Evolutionary conservation across 2,888 invertebrate genomes (phyloP), one percentile per base, ranked within the genome.

Genomic region (Theodoxus fluviatilis): DNA sequence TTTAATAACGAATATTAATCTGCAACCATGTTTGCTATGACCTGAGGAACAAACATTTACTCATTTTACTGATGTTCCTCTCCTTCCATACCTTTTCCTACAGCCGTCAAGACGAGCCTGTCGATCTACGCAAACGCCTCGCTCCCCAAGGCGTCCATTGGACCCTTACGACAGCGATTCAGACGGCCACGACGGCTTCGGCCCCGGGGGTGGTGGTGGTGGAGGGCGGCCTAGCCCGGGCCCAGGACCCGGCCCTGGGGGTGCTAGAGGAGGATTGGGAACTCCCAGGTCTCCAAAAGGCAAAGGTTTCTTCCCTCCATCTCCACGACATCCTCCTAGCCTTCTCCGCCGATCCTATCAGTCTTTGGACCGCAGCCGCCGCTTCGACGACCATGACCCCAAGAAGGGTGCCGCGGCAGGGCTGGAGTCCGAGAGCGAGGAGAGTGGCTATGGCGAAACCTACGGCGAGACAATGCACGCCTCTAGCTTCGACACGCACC

Each of bases 371-470:
- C 71, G 68, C 9, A 63, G 65, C 2, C 70, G 71, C 18, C 72
- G 71, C 65, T 69, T 72, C 57, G 72, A 72, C 57, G 72, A 72
- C 0, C 72, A 74, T 22, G 72, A 72, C 35, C 61, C 73, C 37
- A 74, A 73, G 70, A 81, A 81, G 67, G 78, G 79, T 68, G 75
- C 76, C 22, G 74, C 77, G 61, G 81, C 79, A 37, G 77, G 74
- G 49, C 71, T 81, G 59, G 82, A 81, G 68, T 83, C 82, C 0
- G 83, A 83, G 65, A 83, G 82, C 68, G 83, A 83, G 71, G 83
- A 83, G 71, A 83, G 83, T 49, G 83, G 83, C 22, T 83, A 83
- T 78, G 83, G 83, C 73, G 83, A 83, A 67, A 83, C 83, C 25
- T 81, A 78, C 73, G 80, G 80, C 72, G 75, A 75, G 55, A 83